Conservation (phyloP, 2,888 invertebrate species). For the Pammene aurita region DNA sequence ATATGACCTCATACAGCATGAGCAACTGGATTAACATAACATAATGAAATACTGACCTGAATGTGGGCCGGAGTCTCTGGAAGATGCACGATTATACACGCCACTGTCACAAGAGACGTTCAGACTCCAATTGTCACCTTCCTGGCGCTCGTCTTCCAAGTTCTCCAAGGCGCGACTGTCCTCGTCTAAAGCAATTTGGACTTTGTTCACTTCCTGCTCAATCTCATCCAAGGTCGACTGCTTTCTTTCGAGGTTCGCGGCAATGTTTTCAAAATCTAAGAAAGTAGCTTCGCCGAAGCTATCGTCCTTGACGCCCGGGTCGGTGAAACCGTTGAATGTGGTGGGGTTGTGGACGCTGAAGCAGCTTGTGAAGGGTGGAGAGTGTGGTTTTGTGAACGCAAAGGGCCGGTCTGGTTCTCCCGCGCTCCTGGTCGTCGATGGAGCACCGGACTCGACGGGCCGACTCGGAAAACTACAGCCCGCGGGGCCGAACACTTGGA, state of each 20-base stretch:
- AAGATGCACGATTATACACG: constrained; percentile 84
- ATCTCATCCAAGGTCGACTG: constrained; percentile 78
- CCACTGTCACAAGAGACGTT: constrained; percentile 84
- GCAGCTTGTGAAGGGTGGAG: constrained; percentile 62
- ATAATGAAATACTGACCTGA: constrained; percentile 67
- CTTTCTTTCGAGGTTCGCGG: constrained; percentile 61
- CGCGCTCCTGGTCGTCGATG: constrained; percentile 61
- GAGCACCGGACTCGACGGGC: constrained; percentile 78
- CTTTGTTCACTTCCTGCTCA: constrained; percentile 79
- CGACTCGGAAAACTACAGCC: constrained; percentile 81
- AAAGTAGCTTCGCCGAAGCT: constrained; percentile 77
- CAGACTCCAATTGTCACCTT: constrained; percentile 79
- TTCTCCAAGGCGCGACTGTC: constrained; percentile 75
- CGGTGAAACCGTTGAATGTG: constrained; percentile 57
- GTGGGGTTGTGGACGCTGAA: constrained; percentile 60
- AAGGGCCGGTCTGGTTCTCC: constrained; percentile 70
- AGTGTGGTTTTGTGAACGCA: constrained; percentile 61
- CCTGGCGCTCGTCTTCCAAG: constrained; percentile 70
- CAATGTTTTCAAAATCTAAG: constrained; percentile 74
- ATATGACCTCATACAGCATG: constrained; percentile 45
- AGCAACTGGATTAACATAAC: constrained; percentile 50
- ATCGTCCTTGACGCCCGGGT: constrained; percentile 67
- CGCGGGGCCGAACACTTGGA: constrained; percentile 79
- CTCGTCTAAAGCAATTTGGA: constrained; percentile 77
- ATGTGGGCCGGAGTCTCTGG: constrained; percentile 80